Evolutionary conservation across 2,797 vertebrate species (phyloP).

Genomic region (Ctenopoma multispine): DNA sequence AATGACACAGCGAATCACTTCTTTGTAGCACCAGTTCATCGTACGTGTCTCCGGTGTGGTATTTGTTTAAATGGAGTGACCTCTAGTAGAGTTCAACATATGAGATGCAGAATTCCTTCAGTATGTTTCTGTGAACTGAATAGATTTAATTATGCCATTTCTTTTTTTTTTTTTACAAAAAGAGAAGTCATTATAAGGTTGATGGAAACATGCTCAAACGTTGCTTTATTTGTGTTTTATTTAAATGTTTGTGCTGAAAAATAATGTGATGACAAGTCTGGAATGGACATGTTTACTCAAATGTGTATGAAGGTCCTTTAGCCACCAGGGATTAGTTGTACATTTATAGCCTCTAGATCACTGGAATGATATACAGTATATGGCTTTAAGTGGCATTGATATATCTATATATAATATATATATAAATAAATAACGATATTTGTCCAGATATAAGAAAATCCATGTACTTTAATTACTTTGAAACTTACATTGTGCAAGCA

Average conservation of each 20-base stretch:
- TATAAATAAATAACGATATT: constrained; percentile 85
- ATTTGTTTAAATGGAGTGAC: constrained; percentile 45
- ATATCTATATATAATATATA: constrained; percentile 75
- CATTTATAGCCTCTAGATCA: constrained; percentile 85
- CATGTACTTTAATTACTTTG: constrained; percentile 84
- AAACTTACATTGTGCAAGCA: constrained; percentile 87
- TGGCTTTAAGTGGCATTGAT: constrained; percentile 86
- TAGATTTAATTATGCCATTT: constrained; percentile 19
- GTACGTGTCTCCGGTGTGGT: constrained; percentile 29
- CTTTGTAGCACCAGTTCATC: constrained; percentile 46
- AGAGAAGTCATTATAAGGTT: constrained; percentile 38
- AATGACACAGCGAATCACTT: constrained; percentile 56
- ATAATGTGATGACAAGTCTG: constrained; percentile 76
- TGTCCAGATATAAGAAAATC: constrained; percentile 78
- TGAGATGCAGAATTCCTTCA: constrained; percentile 49
- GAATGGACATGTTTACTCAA: constrained; percentile 79
- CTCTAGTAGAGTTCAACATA: constrained; percentile 35
- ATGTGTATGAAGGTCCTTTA: constrained; percentile 83
- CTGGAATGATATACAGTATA: constrained; percentile 81
- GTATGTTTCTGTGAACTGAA: constrained; percentile 50
- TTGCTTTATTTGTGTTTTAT: constrained; percentile 15
- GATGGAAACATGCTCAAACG: constrained; percentile 27
- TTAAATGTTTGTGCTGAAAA: constrained; percentile 72
- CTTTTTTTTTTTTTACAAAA: constrained; percentile 43
- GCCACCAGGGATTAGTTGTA: constrained; percentile 84